Percentiles rank a stretch among this genome's conserved stretches.
phyloP scores from a whole-genome alignment of 2,113 vertebrate species.

The Empidonax alnorum region DNA sequence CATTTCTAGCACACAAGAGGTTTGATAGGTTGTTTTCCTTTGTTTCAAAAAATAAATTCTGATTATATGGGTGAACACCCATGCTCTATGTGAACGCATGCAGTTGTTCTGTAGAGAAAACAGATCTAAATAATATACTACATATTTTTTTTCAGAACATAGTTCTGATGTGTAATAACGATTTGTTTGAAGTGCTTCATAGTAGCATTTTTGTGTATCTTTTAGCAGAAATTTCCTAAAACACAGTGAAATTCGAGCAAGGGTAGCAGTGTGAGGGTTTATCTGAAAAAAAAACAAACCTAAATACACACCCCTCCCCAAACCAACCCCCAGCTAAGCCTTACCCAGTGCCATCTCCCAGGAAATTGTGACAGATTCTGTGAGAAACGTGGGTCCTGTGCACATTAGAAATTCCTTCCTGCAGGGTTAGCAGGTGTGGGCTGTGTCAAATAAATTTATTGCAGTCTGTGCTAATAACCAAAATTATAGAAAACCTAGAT shows the following conservation, averaged over 20 bases:
- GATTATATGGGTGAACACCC: background rate
- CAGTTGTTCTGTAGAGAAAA: conserved; percentile 25
- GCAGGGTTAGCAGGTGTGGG: conserved; percentile 81
- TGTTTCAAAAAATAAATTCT: background rate
- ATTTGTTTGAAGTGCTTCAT: conserved; percentile 19
- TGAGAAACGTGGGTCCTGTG: conserved; percentile 56
- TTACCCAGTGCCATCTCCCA: conserved; percentile 47
- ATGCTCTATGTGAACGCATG: background rate
- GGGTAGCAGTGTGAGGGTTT: conserved; percentile 24
- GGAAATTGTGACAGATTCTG: conserved; percentile 69
- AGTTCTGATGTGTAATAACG: background rate
- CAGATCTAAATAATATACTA: background rate
- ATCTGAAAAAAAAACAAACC: background rate
- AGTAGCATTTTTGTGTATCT: conserved; percentile 27
- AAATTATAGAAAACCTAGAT: conserved; percentile 82
- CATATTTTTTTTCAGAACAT: background rate
- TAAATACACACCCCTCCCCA: background rate
- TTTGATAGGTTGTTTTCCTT: background rate
- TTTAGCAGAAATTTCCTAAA: conserved; percentile 51
- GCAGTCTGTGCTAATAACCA: conserved; percentile 81
- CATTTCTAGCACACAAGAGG: background rate
- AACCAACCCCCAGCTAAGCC: background rate
- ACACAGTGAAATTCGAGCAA: conserved; percentile 30
- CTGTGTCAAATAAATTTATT: conserved; percentile 85
- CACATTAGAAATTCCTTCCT: conserved; percentile 74